Evolutionary conservation across 2,888 invertebrate genomes (phyloP), one percentile per base, ranked within the genome.

Genomic region (Pardosa pseudoannulata): DNA sequence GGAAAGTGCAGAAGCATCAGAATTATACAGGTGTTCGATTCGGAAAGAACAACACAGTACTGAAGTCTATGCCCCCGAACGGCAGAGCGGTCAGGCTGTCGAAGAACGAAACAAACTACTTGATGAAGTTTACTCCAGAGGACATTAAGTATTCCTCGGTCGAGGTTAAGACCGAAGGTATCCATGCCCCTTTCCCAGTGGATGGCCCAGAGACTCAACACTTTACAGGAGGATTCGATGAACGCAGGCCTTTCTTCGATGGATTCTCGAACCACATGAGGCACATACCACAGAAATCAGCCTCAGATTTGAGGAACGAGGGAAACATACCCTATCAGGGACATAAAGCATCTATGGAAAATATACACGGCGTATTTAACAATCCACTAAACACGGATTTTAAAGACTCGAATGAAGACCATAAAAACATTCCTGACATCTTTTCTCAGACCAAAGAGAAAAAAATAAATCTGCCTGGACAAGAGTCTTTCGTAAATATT

Each of bases 21-120:
- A 74, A 74, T 16, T 74, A 36, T n/a, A 64, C 74, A 16, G 74
- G 64, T n/a, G 27, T 74, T 6, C 27, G 32, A 16, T 36, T 28
- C 23, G 74, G 39, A 6, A 64, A 62, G 1, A 19, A 19, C 1
- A 46, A 32, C 1, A 6, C 67, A 5, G n/a, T 32, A 9, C 5
- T 16, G 31, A 29, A 3, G 16, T 29, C n/a, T 29, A 28, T 31
- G 65, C 65, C 65, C 6, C 13, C 9, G 16, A 16, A 16, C n/a
- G 46, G 46, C 7, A 16, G 7, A 2, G 9, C 46, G 11, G 9
- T 46, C 2, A 23, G 11, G 23, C 6, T 56, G 3, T 1, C 5
- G 56, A 56, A 23, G 23, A 56, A 56, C 11, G 23, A 56, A 56
- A 56, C 56, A 5, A 56, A 56, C 56, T 56, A 23, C 23, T 19